Percentiles rank a stretch among this genome's conserved stretches.
Evolutionary conservation across 2,888 invertebrate species (phyloP).

Genomic region (Diaperis boleti): DNA sequence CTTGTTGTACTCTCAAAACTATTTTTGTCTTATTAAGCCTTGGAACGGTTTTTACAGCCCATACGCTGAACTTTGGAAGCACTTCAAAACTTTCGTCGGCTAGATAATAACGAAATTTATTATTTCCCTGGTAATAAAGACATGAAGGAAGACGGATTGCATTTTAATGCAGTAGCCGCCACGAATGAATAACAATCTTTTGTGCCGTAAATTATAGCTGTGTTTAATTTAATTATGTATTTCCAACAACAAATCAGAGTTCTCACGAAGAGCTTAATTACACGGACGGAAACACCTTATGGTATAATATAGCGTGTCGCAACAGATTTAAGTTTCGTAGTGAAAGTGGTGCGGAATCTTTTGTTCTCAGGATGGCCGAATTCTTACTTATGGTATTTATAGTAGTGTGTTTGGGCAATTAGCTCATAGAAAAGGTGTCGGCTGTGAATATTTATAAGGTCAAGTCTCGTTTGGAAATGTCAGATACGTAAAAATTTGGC

Average conservation of each 20-base stretch:
- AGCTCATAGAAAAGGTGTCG: constrained; percentile 14
- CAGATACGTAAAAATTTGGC: neutral
- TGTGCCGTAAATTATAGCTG: constrained; percentile 22
- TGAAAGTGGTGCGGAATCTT: constrained; percentile 22
- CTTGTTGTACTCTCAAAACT: no score
- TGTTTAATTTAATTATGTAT: constrained; percentile 27
- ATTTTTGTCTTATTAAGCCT: no score
- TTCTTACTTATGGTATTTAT: no score
- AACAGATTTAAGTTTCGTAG: constrained; percentile 22
- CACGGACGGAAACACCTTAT: constrained; percentile 27
- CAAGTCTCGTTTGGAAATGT: constrained; percentile 19
- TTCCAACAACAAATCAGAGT: constrained; percentile 31
- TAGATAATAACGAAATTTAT: neutral
- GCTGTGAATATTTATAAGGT: constrained; percentile 21
- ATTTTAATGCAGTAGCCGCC: constrained; percentile 21
- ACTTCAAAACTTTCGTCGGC: neutral
- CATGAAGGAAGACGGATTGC: constrained; percentile 23
- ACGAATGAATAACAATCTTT: constrained; percentile 26
- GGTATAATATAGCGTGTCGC: constrained; percentile 29
- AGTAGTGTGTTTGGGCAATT: constrained; percentile 8
- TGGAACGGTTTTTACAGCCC: no score
- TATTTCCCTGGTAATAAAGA: constrained; percentile 8
- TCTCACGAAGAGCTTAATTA: constrained; percentile 35
- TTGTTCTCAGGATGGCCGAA: constrained; percentile 20
- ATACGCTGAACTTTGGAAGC: no score